phyloP scores from a whole-genome alignment of 2,113 vertebrate genomes.

The Chloropsis cyanopogon region DNA sequence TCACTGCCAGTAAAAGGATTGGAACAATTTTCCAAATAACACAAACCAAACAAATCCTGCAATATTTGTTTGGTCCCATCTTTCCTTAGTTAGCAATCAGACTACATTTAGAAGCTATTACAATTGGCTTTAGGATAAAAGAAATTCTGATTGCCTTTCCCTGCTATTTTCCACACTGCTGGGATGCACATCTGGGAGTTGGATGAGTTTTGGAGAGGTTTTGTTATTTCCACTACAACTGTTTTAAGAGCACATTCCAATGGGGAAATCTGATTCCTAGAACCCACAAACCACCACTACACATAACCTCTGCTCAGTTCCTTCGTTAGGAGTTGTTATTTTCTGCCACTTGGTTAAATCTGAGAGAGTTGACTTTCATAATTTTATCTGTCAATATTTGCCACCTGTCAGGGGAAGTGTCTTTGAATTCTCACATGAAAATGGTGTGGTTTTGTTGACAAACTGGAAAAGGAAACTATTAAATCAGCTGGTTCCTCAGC shows the following conservation, averaged over 20 bases:
- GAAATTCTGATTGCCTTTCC: neutral
- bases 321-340: neutral
- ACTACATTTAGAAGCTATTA: neutral
- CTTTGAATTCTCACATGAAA: neutral
- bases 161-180: neutral
- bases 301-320: neutral
- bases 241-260: neutral
- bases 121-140: neutral
- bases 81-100: constrained; percentile 17
- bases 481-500: neutral
- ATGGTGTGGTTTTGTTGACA: neutral
- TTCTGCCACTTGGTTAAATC: neutral
- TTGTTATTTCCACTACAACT: neutral
- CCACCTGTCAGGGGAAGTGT: neutral
- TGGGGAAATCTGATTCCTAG: neutral
- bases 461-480: neutral
- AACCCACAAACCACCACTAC: neutral
- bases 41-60: neutral
- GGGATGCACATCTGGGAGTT: neutral
- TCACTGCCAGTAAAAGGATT: neutral
- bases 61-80: neutral
- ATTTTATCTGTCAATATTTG: neutral
- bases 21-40: neutral
- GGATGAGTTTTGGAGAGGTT: neutral
- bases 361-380: neutral